These are phyloP conservation scores for Entomobrya proxima DNA, from an alignment of 2,888 invertebrate genomes.

Conservation along the genomic window DNA sequence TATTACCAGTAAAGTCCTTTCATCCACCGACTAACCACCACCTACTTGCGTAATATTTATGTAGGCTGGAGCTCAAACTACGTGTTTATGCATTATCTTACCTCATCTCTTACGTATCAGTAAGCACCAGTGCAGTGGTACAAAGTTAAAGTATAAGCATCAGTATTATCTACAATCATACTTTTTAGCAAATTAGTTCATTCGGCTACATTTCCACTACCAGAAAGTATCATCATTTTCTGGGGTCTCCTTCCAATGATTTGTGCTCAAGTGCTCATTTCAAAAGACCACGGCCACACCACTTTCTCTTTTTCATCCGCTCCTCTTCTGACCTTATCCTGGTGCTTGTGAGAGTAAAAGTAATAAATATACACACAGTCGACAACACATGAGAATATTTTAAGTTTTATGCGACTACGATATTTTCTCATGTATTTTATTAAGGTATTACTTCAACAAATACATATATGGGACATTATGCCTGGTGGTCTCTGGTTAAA, in stretches of 20 bases:
- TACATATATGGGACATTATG: constrained; percentile 14
- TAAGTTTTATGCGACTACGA: background rate
- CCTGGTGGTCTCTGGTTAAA: background rate
- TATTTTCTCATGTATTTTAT: background rate
- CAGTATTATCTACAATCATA: background rate
- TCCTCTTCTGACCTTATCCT: background rate
- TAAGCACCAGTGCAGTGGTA: background rate
- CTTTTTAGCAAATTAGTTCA: constrained; percentile 45
- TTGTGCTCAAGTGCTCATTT: constrained; percentile 39
- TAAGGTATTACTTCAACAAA: too few relatives aligned
- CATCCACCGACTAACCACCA: background rate
- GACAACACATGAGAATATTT: background rate
- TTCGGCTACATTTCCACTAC: background rate
- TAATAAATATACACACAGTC: background rate
- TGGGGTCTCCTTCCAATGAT: constrained; percentile 38
- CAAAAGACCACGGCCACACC: background rate
- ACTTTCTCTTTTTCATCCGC: background rate
- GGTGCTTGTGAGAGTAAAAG: background rate
- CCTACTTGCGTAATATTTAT: background rate
- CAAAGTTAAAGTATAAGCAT: background rate
- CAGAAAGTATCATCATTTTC: background rate
- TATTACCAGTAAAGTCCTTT: constrained; percentile 43
- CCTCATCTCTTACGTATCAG: constrained; percentile 12
- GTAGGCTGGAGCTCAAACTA: background rate
- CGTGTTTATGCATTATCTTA: constrained; percentile 2